A percentile compares a stretch with the other conserved stretches of the same genome.
Evolutionary conservation across 35 echinoderm and acorn worm species (phyloP).

Genomic region (Diadema setosum): DNA sequence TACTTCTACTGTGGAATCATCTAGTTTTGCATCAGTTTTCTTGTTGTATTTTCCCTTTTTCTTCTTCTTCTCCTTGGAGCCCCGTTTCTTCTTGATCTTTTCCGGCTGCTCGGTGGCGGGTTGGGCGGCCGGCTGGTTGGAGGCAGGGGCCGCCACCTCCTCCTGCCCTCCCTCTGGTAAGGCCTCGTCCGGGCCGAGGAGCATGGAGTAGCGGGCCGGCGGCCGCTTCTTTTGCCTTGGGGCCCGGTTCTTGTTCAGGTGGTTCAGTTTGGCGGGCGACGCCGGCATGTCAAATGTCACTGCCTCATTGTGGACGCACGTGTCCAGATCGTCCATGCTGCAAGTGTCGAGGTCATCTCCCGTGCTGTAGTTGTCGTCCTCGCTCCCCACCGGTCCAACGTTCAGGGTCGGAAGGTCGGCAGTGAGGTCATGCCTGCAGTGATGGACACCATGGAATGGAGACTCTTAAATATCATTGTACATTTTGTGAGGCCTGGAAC

Average conservation of each 20-base stretch:
- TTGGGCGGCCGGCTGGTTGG: neutral
- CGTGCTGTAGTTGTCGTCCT: slow-evolving; percentile 84
- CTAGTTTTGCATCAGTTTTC: neutral
- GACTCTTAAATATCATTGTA: neutral
- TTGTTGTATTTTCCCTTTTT: slow-evolving; percentile 28
- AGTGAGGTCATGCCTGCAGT: slow-evolving; percentile 60
- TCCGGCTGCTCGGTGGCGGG: neutral
- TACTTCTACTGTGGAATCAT: neutral
- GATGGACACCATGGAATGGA: neutral
- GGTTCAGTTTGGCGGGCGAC: slow-evolving; percentile 37
- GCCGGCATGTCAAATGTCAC: slow-evolving; percentile 71
- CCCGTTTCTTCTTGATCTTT: slow-evolving; percentile 13
- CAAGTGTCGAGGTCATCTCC: slow-evolving; percentile 50
- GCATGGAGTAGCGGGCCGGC: slow-evolving; percentile 46
- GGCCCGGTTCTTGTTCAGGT: slow-evolving; percentile 85
- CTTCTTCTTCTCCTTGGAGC: slow-evolving; percentile 46
- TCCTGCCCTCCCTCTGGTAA: no score
- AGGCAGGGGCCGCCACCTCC: neutral
- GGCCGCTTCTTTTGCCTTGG: slow-evolving; percentile 55
- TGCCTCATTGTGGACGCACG: neutral
- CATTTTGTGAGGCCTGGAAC: neutral
- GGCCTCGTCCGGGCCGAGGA: neutral
- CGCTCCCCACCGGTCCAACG: slow-evolving; percentile 49
- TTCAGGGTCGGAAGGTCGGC: slow-evolving; percentile 75
- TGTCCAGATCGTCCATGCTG: slow-evolving; percentile 50